Conservation (phyloP, 1,140 invertebrate species). For the Telenomus remus region DNA sequence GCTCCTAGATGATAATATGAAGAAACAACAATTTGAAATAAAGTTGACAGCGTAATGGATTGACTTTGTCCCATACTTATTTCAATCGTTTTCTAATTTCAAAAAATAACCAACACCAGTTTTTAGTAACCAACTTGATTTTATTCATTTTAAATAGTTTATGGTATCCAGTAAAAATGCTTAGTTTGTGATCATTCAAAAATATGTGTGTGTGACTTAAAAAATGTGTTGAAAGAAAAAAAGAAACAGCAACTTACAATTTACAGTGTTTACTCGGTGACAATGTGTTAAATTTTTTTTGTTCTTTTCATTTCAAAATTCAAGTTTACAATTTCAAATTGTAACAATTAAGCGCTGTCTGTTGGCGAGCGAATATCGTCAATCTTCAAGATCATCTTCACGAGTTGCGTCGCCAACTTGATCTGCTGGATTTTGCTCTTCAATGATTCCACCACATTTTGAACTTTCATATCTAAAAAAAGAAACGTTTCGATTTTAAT, state of each 20-base stretch:
- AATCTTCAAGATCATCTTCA: constrained; percentile 99
- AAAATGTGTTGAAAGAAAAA: not conserved
- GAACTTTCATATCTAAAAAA: constrained; percentile 93
- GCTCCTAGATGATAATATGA: constrained; percentile 38
- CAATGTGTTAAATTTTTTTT: no score
- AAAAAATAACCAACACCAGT: not conserved
- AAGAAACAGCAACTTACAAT: not conserved
- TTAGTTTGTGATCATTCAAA: not conserved
- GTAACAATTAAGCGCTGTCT: constrained; percentile 64
- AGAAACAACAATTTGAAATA: constrained; percentile 50
- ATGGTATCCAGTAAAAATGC: not conserved
- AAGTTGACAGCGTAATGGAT: constrained; percentile 53
- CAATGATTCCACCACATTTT: constrained; percentile 98
- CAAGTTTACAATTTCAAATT: no score
- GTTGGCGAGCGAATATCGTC: constrained; percentile 94
- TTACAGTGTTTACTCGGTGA: not conserved
- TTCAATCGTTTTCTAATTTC: no score
- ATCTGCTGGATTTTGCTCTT: constrained; percentile 99
- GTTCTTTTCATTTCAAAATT: no score
- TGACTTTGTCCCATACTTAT: no score
- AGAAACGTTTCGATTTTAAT: no score
- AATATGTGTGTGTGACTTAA: not conserved
- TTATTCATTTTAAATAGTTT: constrained; percentile 6
- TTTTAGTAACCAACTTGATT: not conserved
- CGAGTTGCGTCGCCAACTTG: constrained; percentile 95